These are phyloP conservation scores for Tricholauxania praeusta DNA, from an alignment of 2,888 invertebrate species.

Conservation along the genomic window DNA sequence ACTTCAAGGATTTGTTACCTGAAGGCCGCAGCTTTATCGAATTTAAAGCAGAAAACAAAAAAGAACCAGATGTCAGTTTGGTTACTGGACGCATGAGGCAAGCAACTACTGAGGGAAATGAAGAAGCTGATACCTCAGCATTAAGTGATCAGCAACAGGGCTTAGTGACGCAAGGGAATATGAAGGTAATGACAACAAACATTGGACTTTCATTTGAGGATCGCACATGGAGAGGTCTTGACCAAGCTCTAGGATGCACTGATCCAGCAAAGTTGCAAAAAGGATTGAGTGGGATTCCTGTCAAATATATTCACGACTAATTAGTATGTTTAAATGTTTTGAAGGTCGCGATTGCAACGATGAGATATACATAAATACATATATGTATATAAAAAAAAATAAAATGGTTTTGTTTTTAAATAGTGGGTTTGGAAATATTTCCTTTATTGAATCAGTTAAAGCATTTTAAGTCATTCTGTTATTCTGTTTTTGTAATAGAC, in stretches of 20 bases:
- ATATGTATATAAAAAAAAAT: too few relatives aligned
- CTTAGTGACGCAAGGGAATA: slow-evolving; percentile 60
- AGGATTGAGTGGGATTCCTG: slow-evolving; percentile 83
- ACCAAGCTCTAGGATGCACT: slow-evolving; percentile 82
- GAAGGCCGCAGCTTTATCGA: slow-evolving; percentile 71
- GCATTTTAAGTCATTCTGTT: too few relatives aligned
- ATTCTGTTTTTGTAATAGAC: too few relatives aligned
- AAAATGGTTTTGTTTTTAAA: too few relatives aligned
- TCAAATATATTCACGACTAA: slow-evolving; percentile 71
- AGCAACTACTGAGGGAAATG: slow-evolving; percentile 35
- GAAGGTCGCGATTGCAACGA: not conserved
- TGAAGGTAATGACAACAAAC: slow-evolving; percentile 61
- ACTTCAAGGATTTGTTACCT: slow-evolving; percentile 81
- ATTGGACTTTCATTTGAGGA: slow-evolving; percentile 67
- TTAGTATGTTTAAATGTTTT: not conserved
- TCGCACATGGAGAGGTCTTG: slow-evolving; percentile 87
- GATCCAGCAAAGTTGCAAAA: slow-evolving; percentile 76
- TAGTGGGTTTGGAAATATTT: too few relatives aligned
- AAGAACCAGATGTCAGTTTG: slow-evolving; percentile 77
- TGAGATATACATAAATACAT: too few relatives aligned
- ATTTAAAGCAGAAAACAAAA: slow-evolving; percentile 68
- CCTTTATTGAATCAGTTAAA: too few relatives aligned
- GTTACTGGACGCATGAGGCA: slow-evolving; percentile 78
- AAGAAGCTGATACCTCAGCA: slow-evolving; percentile 43
- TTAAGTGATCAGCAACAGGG: slow-evolving; percentile 47